Base-by-base conservation (phyloP, 2,113 vertebrate species). In the Motacilla alba region DNA sequence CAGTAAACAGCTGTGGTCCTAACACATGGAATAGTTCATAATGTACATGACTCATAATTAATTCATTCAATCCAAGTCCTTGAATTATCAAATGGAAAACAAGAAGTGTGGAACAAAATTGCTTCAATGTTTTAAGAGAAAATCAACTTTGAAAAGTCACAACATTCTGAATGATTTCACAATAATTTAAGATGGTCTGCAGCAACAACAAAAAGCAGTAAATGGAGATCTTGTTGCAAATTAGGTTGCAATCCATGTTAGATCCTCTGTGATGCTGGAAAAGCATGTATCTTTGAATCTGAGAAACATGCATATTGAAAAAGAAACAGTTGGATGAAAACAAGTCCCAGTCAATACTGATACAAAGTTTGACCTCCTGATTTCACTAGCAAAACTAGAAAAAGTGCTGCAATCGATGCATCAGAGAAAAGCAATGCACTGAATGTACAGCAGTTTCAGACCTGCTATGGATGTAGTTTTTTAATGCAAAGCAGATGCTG, bases 1-100 rank as follows among this genome's bases (percentile, higher is more conserved):
- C 52, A 84, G 68, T 96, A 96, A 95, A 96, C 93, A 96, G 93
- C 95, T 96, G 88, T 82, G 86, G 92, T 93, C 62, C 75, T 72
- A 83, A 89, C 60, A 81, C 79, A 94, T 73, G 81, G 92, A 96
- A 83, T 59, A 80, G 82, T 83, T 95, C 75, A 72, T 93, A 92
- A 94, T 60, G 76, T 68, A 83, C 55, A 68, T 94, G 92, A 96
- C 75, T 96, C 92, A 90, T 90, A 91, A 86, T 86, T 93, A 90
- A 93, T 95, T 92, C 33, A 88, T 76, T 83, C 64, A 56, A 24
- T 90, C 79, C 88, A 90, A 94, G 49, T 56, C 76, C 91, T 92
- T 90, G 73, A 96, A 77, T 81, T 86, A 78, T 69, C 73, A 68
- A 89, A 76, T 78, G 90, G 44, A 96, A 96, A 95, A 79, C 58